Evolutionary conservation across 1,140 invertebrate species (phyloP).

Genomic region (Gonatopus flavifemur): DNA sequence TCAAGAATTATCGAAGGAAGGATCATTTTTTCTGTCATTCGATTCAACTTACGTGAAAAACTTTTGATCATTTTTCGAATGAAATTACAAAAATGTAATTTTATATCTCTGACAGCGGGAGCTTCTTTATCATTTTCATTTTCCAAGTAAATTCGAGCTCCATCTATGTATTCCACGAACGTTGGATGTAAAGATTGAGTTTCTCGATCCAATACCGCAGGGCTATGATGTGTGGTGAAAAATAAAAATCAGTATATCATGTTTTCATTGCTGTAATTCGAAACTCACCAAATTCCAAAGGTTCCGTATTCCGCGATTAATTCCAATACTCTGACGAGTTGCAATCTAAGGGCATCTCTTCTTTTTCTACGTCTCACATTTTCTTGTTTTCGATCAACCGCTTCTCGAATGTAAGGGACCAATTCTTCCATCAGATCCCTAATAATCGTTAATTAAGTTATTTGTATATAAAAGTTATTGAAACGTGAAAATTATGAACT

Average conservation of each 20-base stretch:
- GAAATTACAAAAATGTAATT: conserved; percentile 93
- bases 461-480: background rate
- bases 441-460: conserved; percentile 19
- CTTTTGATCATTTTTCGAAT: conserved; percentile 91
- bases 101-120: conserved; percentile 77
- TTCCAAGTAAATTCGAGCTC: conserved; percentile 87
- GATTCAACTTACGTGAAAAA: conserved; percentile 84
- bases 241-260: background rate
- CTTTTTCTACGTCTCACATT: conserved; percentile 87
- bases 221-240: conserved; percentile 56
- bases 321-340: conserved; percentile 88
- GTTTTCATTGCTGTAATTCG: no score
- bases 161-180: conserved; percentile 94
- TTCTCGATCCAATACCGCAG: conserved; percentile 81
- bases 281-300: conserved; percentile 79
- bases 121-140: conserved; percentile 88
- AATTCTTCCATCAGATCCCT: conserved; percentile 97
- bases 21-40: conserved; percentile 10
- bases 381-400: conserved; percentile 97
- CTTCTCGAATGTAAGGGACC: conserved; percentile 86
- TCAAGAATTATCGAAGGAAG: background rate
- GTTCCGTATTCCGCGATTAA: conserved; percentile 91
- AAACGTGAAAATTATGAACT: conserved; percentile 40
- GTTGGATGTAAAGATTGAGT: conserved; percentile 80
- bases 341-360: conserved; percentile 88